Evolutionary conservation across 2,888 invertebrate genomes (phyloP), one percentile per base, ranked within the genome.

Genomic region (Diplolepis rosae): DNA sequence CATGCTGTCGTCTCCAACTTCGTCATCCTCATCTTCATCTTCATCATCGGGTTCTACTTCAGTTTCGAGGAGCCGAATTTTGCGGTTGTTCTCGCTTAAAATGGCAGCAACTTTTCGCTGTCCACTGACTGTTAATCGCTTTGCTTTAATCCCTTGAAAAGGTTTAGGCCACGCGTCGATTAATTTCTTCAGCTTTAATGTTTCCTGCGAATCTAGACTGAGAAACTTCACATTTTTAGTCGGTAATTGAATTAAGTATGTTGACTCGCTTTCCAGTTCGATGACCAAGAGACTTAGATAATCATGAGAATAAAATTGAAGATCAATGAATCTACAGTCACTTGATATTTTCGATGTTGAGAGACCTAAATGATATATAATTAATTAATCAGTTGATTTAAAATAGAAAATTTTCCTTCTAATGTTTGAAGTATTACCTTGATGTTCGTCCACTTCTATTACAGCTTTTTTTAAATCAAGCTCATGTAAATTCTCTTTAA

Each of bases 1-100:
- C 71, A 82, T 78, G 61, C 76, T 84, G 39, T 86, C 84, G 32
- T 79, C 82, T 32, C 73, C 78, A 56, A 75, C 85, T 22, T 83
- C 80, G 13, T 84, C 80, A 28, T 85, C 89, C 22, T 90, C 90
- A 66, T 94, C 94, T 42, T 95, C 95, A 69, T 96, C 97, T 75
- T 98, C 97, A 70, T 96, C 96, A 70, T 95, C 95, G 27, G 96
- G 97, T 84, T 97, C 97, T 0, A 94, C 95, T 90, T 98, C 98
- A 93, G 97, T 97, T 88, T 98, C 96, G 86, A 95, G 95, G 61
- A 97, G 91, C 74, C 96, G 91, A 51, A 98, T 94, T 87, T 96
- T 95, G 72, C 95, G 92, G 68, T 91, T 90, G 81, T 92, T 95
- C 79, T 95, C 94, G 15, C 95, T 94, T 48, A 97, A 90, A 56